phyloP scores from a whole-genome alignment of 2,797 vertebrate species.

The Menidia menidia region DNA sequence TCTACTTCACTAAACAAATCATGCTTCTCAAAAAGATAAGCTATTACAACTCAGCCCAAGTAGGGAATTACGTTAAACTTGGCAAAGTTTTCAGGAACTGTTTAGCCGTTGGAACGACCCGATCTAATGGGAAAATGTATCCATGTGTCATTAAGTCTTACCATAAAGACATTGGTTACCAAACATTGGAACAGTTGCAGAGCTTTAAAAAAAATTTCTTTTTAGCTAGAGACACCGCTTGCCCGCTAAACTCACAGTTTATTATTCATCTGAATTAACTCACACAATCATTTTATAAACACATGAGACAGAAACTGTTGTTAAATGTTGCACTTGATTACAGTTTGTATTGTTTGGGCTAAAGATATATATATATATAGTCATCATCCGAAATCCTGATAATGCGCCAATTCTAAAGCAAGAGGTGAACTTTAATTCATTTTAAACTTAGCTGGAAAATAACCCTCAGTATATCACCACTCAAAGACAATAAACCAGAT shows the following conservation, averaged over 20 bases:
- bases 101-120: background rate
- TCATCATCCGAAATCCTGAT: background rate
- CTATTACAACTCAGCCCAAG: conserved; percentile 42
- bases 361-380: background rate
- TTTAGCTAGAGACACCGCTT: too few species aligned
- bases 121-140: background rate
- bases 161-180: too few species aligned
- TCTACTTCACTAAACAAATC: conserved; percentile 55
- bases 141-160: background rate
- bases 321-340: background rate
- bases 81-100: background rate
- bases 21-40: conserved; percentile 51
- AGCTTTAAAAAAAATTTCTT: background rate
- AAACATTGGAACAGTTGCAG: too few species aligned
- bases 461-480: background rate
- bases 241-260: too few species aligned
- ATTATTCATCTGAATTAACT: too few species aligned
- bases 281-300: too few species aligned
- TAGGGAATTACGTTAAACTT: conserved; percentile 4
- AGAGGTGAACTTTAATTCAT: too few species aligned
- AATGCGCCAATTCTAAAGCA: too few species aligned
- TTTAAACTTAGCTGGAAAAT: background rate
- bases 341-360: background rate
- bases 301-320: background rate
- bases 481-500: conserved; percentile 2